phyloP scores from a whole-genome alignment of 2,113 vertebrate species.

The Pyxicephalus adspersus region DNA sequence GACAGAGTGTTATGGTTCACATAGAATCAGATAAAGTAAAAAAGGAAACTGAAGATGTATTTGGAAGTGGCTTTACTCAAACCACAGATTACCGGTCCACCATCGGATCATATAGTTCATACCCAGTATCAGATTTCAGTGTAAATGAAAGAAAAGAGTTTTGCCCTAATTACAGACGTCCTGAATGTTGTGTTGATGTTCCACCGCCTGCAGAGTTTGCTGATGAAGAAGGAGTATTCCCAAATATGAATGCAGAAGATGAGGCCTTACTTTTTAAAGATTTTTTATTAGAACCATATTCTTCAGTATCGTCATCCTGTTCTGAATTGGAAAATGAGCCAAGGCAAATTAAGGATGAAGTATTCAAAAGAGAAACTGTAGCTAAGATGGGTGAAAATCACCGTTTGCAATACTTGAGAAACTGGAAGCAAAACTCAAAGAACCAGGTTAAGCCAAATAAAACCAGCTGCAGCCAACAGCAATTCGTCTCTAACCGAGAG shows the following conservation, averaged over 20 bases:
- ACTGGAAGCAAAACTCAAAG: slow-evolving; percentile 45
- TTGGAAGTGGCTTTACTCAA: slow-evolving; percentile 20
- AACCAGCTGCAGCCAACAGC: slow-evolving; percentile 63
- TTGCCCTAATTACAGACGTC: slow-evolving; percentile 51
- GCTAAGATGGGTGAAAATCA: slow-evolving; percentile 57
- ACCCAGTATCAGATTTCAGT: slow-evolving; percentile 58
- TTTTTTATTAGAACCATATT: slow-evolving; percentile 52
- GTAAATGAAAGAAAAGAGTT: slow-evolving; percentile 55
- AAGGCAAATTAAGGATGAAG: slow-evolving; percentile 47
- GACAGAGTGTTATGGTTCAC: slow-evolving; percentile 64
- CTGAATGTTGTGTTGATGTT: slow-evolving; percentile 59
- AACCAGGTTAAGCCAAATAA: slow-evolving; percentile 62
- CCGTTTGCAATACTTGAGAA: slow-evolving; percentile 56
- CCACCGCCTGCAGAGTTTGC: slow-evolving; percentile 73
- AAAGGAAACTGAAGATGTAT: slow-evolving; percentile 41
- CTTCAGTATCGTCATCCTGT: slow-evolving; percentile 42
- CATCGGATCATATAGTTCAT: slow-evolving; percentile 58
- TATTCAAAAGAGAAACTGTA: slow-evolving; percentile 45
- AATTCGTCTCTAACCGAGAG: slow-evolving; percentile 32
- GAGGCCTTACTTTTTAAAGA: slow-evolving; percentile 60
- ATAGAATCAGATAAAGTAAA: slow-evolving; percentile 62
- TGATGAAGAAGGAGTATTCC: slow-evolving; percentile 59
- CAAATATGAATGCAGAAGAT: slow-evolving; percentile 64
- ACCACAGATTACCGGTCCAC: slow-evolving; percentile 61
- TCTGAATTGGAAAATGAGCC: slow-evolving; percentile 50